Evolutionary conservation across 53 echinoderm and acorn worm species (phyloP).

Genomic region (Paracentrotus lividus): DNA sequence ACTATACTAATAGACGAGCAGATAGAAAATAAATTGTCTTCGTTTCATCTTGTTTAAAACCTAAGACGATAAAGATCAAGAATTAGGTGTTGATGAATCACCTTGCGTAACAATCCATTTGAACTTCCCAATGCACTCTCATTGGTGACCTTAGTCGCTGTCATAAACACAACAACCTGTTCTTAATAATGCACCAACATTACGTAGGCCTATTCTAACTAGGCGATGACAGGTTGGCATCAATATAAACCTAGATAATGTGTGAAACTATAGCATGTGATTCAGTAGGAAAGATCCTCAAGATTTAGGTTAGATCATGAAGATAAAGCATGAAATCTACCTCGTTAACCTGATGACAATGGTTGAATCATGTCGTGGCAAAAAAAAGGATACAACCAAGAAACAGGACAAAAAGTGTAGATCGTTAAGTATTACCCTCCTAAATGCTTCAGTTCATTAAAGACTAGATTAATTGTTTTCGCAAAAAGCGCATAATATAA

Average conservation of each 20-base stretch:
- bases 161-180: background rate
- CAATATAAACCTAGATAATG: background rate
- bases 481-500: background rate
- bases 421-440: background rate
- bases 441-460: background rate
- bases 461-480: background rate
- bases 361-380: background rate
- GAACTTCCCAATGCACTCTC: background rate
- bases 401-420: no score
- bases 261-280: constrained; percentile 24
- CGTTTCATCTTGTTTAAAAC: background rate
- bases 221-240: background rate
- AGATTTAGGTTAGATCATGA: background rate
- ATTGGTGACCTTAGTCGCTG: background rate
- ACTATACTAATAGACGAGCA: background rate
- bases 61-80: background rate
- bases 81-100: background rate
- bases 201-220: constrained; percentile 7
- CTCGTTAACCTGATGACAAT: background rate
- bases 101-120: background rate
- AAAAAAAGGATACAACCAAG: background rate
- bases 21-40: background rate
- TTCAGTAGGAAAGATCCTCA: background rate
- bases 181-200: no score
- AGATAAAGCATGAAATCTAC: background rate